Evolutionary conservation across 2,113 vertebrate genomes (phyloP), one percentile per base, ranked within the genome.

Genomic region (Percopsis transmontana): DNA sequence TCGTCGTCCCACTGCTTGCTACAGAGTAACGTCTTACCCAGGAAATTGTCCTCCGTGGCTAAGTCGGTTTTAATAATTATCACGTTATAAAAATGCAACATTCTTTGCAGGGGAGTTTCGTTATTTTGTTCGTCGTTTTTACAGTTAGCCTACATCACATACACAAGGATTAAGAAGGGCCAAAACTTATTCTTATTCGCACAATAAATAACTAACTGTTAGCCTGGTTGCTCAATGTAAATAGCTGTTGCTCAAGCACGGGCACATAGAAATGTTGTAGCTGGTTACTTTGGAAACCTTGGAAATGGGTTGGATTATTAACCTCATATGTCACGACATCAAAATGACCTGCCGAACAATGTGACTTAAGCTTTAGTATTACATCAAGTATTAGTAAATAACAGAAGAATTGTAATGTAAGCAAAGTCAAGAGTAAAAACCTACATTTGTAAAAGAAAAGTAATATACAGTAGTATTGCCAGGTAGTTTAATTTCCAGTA

Each of bases 241-340:
- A 33, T 15, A 11, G 24, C 18, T 68, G 53, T 78, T 75, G 58
- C 64, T 72, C 62, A 76, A 82, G 72, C 51, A 11, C 50, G 23
- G n/a, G 18, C 45, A 44, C 68, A 74, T 41, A 70, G 23, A 81
- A 59, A 58, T 66, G 78, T 89, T 71, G 12, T 74, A 48, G 47
- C 11, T 38, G 50, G 80, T 88, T 76, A 68, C 85, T 75, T 56
- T 75, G 82, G 86, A 76, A 86, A 85, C 84, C 62, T 75, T 75
- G 41, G 51, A 38, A 54, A 18, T 71, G 24, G 65, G 88, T 79
- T 85, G 89, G 80, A 90, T 87, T 54, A 91, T 91, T 91, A 91
- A 90, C 89, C 59, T 23, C 5, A 66, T 13, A 64, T 75, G 74
- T 83, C 80, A 82, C 15, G 14, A 51, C 15, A 12, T 12, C 27